These are phyloP conservation scores for Malurus cyaneus DNA, from an alignment of 2,113 vertebrate genomes.

Conservation along the genomic window DNA sequence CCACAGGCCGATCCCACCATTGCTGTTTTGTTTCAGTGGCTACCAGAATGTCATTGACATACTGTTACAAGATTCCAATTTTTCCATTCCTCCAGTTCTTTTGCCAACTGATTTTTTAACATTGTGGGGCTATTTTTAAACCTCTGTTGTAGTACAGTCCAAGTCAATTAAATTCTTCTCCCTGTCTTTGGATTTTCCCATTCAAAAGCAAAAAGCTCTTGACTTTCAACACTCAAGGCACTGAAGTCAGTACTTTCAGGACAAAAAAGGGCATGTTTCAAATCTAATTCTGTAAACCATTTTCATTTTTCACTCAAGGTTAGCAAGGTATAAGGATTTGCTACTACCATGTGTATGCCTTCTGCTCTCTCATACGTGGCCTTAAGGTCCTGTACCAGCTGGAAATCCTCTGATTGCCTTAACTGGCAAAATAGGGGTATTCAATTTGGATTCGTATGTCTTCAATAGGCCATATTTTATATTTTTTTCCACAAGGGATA, in stretches of 20 bases:
- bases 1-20: neutral
- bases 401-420: neutral
- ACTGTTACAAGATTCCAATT: neutral
- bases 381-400: neutral
- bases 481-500: neutral
- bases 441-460: neutral
- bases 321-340: neutral
- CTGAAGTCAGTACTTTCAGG: too few relatives aligned
- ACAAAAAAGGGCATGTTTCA: neutral
- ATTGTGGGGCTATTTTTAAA: neutral
- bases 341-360: neutral
- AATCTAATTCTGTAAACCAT: neutral
- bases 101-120: neutral
- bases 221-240: neutral
- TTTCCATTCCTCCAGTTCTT: neutral
- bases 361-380: neutral
- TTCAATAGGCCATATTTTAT: neutral
- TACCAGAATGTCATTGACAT: neutral
- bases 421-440: neutral
- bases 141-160: accelerated
- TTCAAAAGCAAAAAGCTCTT: neutral
- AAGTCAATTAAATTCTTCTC: neutral
- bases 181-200: neutral
- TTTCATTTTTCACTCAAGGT: neutral
- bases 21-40: neutral